Base-by-base conservation (phyloP, 2,113 vertebrate species). In the Mirza zaza region DNA sequence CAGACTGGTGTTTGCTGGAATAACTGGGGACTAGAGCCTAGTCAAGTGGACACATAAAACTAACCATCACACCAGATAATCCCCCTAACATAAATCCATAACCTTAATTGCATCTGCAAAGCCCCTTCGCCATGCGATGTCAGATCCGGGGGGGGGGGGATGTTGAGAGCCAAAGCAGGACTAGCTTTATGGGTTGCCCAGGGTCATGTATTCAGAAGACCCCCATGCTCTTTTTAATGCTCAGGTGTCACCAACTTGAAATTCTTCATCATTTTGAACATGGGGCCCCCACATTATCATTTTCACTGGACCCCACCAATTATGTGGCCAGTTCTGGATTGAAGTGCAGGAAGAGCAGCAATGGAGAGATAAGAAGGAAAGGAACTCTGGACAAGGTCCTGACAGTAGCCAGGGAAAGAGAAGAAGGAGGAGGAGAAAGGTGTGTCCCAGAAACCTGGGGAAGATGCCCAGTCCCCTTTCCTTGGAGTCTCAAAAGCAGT, bases 121-220 rank as follows among this genome's bases (percentile, higher is more conserved):
- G 52, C 55, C n/a, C n/a, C 29, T 59, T 36, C 73, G 23, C 32
- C 34, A 6, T 6, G 6, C 39, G 36, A 9, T 8, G 29, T 70
- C 70, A 52, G 39, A 17, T 29, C 20, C 34, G 8, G 21, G 23
- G 79, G 8, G 8, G 21, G 23, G 79, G 8, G 27, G 25, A 12
- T 23, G 11, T 10, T 36, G 8, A 12, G 27, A 12, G 27, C 5
- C 5, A 42, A 48, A 73, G 67, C 3, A 2, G 42, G 29, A 4
- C 1, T 1, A 2, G n/a, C 34, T n/a, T 61, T 11, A 0, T 21
- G 45, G 8, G 80, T 21, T 20, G 1, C 29, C 14, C 32, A 20
- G 68, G 17, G 15, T 17, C 15, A 21, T 23, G 0, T 2, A 27
- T 50, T 52, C 34, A 9, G 29, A 67, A 67, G 34, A 27, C 12